Evolutionary conservation across 2,113 vertebrate genomes (phyloP), one percentile per base, ranked within the genome.

Genomic region (Otus sunia): DNA sequence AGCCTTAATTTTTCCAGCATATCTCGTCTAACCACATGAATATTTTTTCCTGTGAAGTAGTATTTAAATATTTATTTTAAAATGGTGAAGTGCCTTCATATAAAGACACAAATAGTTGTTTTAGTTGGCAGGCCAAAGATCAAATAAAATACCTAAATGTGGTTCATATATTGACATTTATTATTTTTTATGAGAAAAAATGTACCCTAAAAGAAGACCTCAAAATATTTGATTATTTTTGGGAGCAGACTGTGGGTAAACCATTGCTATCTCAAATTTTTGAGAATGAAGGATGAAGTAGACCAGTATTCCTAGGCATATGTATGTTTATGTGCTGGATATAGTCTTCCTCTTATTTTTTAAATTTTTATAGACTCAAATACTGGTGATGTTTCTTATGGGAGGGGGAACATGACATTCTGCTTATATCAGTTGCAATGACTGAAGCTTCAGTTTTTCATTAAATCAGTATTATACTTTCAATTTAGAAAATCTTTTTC

Each of bases 11-110:
- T 97, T 95, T 84, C 72, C 96, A 93, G 47, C 92, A 37, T 91
- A 95, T 97, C 96, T 95, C 96, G 69, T 88, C 53, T 96, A 80
- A 94, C 95, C 92, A 76, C 94, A 97, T 73, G 95, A 88, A 96
- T 92, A 96, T 97, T 97, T 97, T 86, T 95, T 75, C 77, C 94
- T 97, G 75, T 89, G 92, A 96, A 96, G 85, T 73, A 77, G 64
- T 63, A 93, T 86, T 97, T 91, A 97, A 97, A 98, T 96, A 96
- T 97, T 97, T 97, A 78, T 97, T 97, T 97, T 96, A 39, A 97
- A 92, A 91, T 59, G 60, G 69, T 84, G 86, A 94, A 94, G 69
- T 92, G 68, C 91, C 88, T 94, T 94, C 39, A 66, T n/a, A 80
- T 95, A 96, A 91, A 87, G 85, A 90, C 74, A 97, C 77, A 91